phyloP scores from a whole-genome alignment of 2,113 vertebrate species.

The Odocoileus virginianus region DNA sequence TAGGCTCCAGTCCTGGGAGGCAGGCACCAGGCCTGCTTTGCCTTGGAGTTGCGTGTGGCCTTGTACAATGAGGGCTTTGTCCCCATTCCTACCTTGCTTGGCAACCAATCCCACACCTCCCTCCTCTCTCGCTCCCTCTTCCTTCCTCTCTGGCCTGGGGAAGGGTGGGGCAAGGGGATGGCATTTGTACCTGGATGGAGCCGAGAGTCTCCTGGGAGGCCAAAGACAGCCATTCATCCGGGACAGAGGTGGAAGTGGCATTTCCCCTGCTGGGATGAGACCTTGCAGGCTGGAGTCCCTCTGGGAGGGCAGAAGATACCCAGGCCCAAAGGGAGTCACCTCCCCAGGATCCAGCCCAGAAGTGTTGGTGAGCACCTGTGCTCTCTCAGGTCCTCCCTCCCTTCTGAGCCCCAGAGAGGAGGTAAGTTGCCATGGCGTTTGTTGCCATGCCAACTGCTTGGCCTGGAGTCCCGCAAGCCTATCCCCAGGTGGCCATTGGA shows the following conservation, averaged over 20 bases:
- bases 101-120: background rate
- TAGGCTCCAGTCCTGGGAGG: background rate
- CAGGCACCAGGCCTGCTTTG: background rate
- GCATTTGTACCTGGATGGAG: slow-evolving; percentile 27
- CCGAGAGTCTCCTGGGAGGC: slow-evolving; percentile 42
- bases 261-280: slow-evolving; percentile 54
- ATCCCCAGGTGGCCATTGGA: slow-evolving; percentile 9
- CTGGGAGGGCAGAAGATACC: slow-evolving; percentile 33
- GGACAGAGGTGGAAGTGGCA: slow-evolving; percentile 45
- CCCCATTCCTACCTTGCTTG: slow-evolving; percentile 35
- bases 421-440: slow-evolving; percentile 14
- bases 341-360: background rate
- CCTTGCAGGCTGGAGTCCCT: background rate
- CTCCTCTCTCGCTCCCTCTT: background rate
- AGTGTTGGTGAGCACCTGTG: background rate
- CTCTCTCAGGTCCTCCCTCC: background rate
- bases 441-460: slow-evolving; percentile 9
- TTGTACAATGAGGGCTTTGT: slow-evolving; percentile 35
- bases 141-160: slow-evolving; percentile 10
- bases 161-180: background rate
- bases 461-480: slow-evolving; percentile 18
- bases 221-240: background rate
- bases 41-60: background rate
- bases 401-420: background rate
- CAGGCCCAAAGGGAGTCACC: background rate